Conservation (phyloP, 2,888 invertebrate species). For the Leptura quadrifasciata region DNA sequence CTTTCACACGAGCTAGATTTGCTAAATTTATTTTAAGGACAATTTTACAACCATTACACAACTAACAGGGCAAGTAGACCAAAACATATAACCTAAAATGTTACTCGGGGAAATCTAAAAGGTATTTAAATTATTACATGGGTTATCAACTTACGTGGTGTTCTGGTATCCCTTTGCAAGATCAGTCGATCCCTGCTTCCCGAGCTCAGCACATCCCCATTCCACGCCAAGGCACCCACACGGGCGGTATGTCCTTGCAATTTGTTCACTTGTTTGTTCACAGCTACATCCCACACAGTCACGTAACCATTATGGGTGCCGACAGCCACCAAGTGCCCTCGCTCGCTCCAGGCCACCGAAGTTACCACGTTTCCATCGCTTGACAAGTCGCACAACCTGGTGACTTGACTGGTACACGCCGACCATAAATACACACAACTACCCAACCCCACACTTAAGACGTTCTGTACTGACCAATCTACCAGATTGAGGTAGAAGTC, state of each 20-base stretch:
- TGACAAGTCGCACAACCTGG: conserved; percentile 95
- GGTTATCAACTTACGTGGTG: conserved; percentile 80
- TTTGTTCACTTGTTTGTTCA: conserved; percentile 93
- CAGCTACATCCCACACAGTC: conserved; percentile 98
- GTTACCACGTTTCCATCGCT: conserved; percentile 96
- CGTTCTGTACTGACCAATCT: conserved; percentile 98
- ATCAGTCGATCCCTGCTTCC: conserved; percentile 96
- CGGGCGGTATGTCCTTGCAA: conserved; percentile 94
- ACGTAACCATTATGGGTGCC: conserved; percentile 98
- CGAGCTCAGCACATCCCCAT: conserved; percentile 96
- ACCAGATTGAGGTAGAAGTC: conserved; percentile 99
- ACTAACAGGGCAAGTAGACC: too few species aligned
- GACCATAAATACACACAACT: conserved; percentile 99
- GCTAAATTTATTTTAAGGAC: too few species aligned
- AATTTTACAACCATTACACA: too few species aligned
- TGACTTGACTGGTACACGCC: conserved; percentile 98
- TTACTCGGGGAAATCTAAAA: too few species aligned
- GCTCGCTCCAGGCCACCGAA: conserved; percentile 98
- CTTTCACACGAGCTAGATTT: too few species aligned
- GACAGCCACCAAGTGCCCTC: conserved; percentile 97
- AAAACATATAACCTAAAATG: too few species aligned
- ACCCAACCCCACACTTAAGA: conserved; percentile 97
- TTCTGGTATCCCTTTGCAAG: conserved; percentile 94
- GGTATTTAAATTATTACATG: too few species aligned
- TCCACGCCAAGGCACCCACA: conserved; percentile 97